Conservation (phyloP, 2,797 vertebrate species). For the Petrocephalus schoutedeni region DNA sequence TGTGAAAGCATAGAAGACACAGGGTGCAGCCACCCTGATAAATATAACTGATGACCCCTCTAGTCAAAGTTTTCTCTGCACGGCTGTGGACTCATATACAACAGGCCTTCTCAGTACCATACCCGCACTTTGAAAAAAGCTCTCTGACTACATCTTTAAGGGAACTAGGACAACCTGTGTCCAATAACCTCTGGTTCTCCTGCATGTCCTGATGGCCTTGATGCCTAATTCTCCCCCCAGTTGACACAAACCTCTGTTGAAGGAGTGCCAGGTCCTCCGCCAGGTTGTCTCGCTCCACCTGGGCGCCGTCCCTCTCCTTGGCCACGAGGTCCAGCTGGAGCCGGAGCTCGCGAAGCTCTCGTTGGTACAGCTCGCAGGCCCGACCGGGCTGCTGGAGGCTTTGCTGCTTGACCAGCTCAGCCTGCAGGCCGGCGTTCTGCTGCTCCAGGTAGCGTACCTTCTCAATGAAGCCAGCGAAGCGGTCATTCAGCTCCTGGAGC, state of each 20-base stretch:
- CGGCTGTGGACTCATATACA: neutral
- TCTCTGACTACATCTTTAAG: neutral
- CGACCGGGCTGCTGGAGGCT: constrained; percentile 75
- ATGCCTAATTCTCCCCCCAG: neutral
- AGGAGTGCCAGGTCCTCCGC: constrained; percentile 72
- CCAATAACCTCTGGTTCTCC: neutral
- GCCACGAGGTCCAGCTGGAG: constrained; percentile 73
- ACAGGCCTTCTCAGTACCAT: neutral
- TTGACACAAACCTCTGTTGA: constrained; percentile 72
- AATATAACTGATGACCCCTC: neutral
- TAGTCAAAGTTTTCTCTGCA: neutral
- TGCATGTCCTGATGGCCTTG: neutral
- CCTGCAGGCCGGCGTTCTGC: constrained; percentile 76
- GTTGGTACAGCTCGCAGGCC: constrained; percentile 76
- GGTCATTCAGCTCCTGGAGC: constrained; percentile 85
- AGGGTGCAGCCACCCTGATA: neutral
- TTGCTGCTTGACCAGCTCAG: constrained; percentile 75
- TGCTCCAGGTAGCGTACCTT: constrained; percentile 87
- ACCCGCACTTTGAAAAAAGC: neutral
- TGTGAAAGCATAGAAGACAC: no score
- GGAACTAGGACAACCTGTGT: neutral
- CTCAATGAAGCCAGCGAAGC: constrained; percentile 90
- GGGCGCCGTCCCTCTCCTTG: constrained; percentile 81
- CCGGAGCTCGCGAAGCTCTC: constrained; percentile 78
- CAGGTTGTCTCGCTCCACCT: constrained; percentile 82